Evolutionary conservation across 1,140 invertebrate genomes (phyloP), one percentile per base, ranked within the genome.

Genomic region (Micrasema longulum): DNA sequence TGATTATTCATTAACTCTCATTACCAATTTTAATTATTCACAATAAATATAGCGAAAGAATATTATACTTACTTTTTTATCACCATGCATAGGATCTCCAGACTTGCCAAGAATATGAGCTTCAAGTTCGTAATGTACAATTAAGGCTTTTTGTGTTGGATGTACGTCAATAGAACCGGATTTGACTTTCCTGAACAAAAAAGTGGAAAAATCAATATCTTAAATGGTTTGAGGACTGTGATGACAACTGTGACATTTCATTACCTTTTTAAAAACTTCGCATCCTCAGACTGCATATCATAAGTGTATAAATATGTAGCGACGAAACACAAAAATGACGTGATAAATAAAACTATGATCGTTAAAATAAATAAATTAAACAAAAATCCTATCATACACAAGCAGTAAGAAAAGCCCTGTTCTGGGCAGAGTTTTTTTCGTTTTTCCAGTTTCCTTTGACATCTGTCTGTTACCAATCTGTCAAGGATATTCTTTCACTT

Each of bases 81-180:
- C 93, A 68, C 93, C 93, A 71, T 95, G 85, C 87, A 97, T 91
- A 16, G 92, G 90, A 84, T 95, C 92, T 48, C 93, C 94, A 68
- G 92, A 83, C 80, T 95, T 91, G 14, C 93, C 93, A 45, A 96
- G 86, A 72, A 97, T 92, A 5, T 93, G 90, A 26, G 94, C 94
- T 80, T 96, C 93, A 31, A 96, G 84, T 81, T 95, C 92, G 87
- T 97, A 97, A 82, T 94, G 94, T 18, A 97, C 90, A 55, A 97
- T 90, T n/a, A 97, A 81, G 38, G 95, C 95, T 80, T 94, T 93
- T 79, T 97, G 92, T 64, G 91, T 93, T 14, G 95, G 94, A 87
- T 97, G 95, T 4, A 95, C 94, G 86, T 97, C 95, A 72, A 97
- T 88, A 50, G 89, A 90, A 7, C 94, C 93, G 55, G 92, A 91